These are phyloP conservation scores for Dendrocincla fuliginosa DNA, from an alignment of 2,797 vertebrate species.

Conservation along the genomic window DNA sequence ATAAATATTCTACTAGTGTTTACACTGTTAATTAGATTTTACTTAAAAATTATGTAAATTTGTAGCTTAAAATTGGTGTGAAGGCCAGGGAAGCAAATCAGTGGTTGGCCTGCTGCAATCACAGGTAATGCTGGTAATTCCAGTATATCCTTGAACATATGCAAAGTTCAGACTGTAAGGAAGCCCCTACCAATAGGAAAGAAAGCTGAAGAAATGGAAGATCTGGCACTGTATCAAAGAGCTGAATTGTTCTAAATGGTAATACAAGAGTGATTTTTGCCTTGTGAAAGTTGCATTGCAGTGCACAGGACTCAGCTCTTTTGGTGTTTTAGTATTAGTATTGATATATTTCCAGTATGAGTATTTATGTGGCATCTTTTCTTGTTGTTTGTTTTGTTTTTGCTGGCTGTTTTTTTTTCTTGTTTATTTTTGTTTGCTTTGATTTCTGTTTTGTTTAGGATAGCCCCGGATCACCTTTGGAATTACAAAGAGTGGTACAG, in stretches of 20 bases:
- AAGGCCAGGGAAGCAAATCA: not conserved
- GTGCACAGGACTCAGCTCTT: fast-evolving
- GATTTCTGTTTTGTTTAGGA: not conserved
- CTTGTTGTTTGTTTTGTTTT: not conserved
- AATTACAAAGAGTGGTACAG: not conserved
- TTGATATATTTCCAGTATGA: not conserved
- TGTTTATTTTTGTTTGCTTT: not conserved
- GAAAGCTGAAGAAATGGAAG: not conserved
- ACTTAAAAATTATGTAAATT: not conserved
- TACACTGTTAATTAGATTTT: not conserved
- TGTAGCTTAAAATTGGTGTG: not conserved
- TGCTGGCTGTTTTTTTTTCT: not conserved
- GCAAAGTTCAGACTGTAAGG: not conserved
- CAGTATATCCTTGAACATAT: not conserved
- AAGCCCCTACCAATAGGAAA: not conserved
- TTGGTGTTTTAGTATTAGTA: not conserved
- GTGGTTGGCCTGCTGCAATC: not conserved
- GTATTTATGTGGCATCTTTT: not conserved
- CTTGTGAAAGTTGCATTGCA: not conserved
- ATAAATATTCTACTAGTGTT: not conserved
- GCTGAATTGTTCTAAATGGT: not conserved
- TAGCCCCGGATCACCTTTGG: not conserved
- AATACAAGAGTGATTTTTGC: not conserved
- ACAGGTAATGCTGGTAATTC: not conserved
- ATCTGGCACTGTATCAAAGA: not conserved